These are phyloP conservation scores for Cydia pomonella DNA, from an alignment of 1,140 invertebrate genomes.

Conservation along the genomic window DNA sequence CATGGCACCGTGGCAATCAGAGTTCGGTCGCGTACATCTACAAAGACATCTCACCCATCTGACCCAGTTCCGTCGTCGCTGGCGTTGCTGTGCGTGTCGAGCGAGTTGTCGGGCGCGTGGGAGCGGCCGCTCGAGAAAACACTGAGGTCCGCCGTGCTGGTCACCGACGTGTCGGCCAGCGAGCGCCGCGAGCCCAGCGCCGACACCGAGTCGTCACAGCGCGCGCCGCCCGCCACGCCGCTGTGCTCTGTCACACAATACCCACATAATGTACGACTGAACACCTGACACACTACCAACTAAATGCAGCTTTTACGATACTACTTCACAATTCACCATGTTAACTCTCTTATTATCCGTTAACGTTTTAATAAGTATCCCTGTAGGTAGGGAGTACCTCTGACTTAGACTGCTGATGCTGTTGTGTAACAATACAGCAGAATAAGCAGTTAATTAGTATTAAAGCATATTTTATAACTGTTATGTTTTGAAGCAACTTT, in stretches of 20 bases:
- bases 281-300: constrained; percentile 3
- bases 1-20: neutral
- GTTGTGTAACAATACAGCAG: no score
- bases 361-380: neutral
- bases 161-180: constrained; percentile 90
- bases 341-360: neutral
- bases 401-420: no score
- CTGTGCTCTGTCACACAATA: constrained; percentile 60
- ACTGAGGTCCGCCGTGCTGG: constrained; percentile 90
- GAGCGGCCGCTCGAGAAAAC: constrained; percentile 89
- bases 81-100: constrained; percentile 88
- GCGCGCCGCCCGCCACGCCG: constrained; percentile 59
- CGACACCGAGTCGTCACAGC: constrained; percentile 74
- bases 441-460: no score
- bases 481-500: no score
- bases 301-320: neutral
- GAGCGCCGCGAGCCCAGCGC: constrained; percentile 85
- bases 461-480: no score
- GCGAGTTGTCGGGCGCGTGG: constrained; percentile 86
- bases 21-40: constrained; percentile 41
- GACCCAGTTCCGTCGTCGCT: constrained; percentile 85
- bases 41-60: constrained; percentile 79
- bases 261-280: constrained; percentile 32
- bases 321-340: neutral
- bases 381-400: neutral